Evolutionary conservation across 2,113 vertebrate genomes (phyloP), one percentile per base, ranked within the genome.

Genomic region (Limanda limanda): DNA sequence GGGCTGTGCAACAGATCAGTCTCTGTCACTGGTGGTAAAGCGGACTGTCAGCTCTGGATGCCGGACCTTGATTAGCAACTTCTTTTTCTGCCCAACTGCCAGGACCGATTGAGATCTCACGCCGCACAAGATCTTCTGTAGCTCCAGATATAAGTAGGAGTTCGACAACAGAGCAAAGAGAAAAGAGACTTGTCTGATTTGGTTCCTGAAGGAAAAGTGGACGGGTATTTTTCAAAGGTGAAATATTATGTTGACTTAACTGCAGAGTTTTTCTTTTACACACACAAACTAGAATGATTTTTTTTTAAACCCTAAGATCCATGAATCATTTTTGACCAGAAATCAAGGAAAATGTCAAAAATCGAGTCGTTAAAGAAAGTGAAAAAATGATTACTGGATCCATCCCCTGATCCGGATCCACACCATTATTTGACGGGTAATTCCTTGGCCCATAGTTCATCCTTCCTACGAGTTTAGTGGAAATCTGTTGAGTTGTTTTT

Each of bases 31-130:
- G 77, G 64, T 47, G 68, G 78, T 85, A 81, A 88, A 79, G 69
- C 66, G 69, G n/a, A 20, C 71, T 81, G 86, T 72, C 84, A 88
- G 74, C 55, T 74, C 42, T 37, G 55, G 59, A 73, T 69, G 62
- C 62, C 37, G 63, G 57, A 72, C 67, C 79, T 85, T 87, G 67
- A 90, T 86, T 82, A 84, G 81, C 65, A 81, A 76, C 82, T 75
- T 51, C 63, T 79, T 73, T 54, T 73, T 48, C 75, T 71, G 74
- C 55, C 71, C 10, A 58, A 64, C 77, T 86, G 80, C 68, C 73
- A 80, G 51, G 65, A 68, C 57, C 51, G 71, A 73, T 76, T 52
- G 35, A 71, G 59, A 68, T 65, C 40, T 42, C 61, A 55, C 58
- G 10, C 1, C 23, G 35, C 52, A 52, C 65, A 54, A 21, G 77